Base-by-base conservation (phyloP, 1,140 invertebrate genomes). In the Amyelois transitella region DNA sequence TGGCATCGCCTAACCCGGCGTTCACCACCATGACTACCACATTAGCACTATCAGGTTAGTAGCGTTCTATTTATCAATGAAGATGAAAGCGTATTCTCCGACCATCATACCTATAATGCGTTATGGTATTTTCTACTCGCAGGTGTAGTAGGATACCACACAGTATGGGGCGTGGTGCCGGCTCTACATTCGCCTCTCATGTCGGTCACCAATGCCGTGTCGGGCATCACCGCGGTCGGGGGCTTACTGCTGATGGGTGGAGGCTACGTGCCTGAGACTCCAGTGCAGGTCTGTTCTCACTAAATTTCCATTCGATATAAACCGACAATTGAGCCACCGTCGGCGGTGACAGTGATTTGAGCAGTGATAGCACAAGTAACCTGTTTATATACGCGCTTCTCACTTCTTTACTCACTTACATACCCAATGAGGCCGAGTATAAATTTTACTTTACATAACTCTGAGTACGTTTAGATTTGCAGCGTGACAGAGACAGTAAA, bases 161-260 rank as follows among this genome's bases (percentile, higher is more conserved):
- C 96, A 3, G 96, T 98, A 18, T 98, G 96, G 96, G 95, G 94
- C 44, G 96, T 98, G 5, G 95, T 94, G 10, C 96, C 96, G 18
- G 95, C 96, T 22, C 90, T 97, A 6, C 96, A 97, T 88, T 96
- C 95, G 3, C 96, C 96, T 2, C 90, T 98, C 12, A 98, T 98
- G 96, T 96, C 94, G 1, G 96, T 97, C 0, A 98, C 96, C 1
- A 98, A 98, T 87, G 96, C 96, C 54, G 94, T 98, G 64, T 96
- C 95, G 14, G 96, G 96, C 19, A 96, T 97, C 63, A 97, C 96
- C 0, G 95, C 96, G 49, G 96, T 96, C 17, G 96, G 96, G 55
- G 96, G 95, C 2, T 81, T 97, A 58, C 84, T 96, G 45, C 88
- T 96, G 22, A 94, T 93, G 95, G 93, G 93, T 54, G 96, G 96